These are phyloP conservation scores for Drosophila mulleri DNA, from an alignment of 2,888 invertebrate genomes.

Conservation along the genomic window DNA sequence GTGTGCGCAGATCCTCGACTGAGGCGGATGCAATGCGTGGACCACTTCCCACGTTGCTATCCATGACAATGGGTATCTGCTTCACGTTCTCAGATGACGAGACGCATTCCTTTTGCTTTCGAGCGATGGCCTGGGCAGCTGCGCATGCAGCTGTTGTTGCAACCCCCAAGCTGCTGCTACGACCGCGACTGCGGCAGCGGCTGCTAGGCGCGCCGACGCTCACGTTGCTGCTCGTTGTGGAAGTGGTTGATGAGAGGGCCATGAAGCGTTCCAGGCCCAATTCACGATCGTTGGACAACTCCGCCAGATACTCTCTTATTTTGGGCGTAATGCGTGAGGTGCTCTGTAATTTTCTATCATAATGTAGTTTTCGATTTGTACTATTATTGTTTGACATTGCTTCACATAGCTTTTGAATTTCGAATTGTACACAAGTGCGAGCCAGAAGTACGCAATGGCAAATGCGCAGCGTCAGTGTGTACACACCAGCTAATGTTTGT, in stretches of 20 bases:
- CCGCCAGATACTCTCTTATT: conserved; percentile 60
- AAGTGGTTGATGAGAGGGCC: conserved; percentile 60
- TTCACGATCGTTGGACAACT: conserved; percentile 63
- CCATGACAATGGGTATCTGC: conserved; percentile 60
- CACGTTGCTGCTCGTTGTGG: conserved; percentile 64
- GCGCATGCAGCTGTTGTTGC: conserved; percentile 36
- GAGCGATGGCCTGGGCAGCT: conserved; percentile 7
- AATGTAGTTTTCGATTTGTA: conserved; percentile 26
- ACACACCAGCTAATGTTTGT: conserved; percentile 6
- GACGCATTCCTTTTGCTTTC: neutral
- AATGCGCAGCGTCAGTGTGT: conserved; percentile 19
- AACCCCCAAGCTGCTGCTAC: conserved; percentile 16
- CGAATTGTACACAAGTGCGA: conserved; percentile 23
- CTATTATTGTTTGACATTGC: conserved; percentile 42
- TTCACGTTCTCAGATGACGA: conserved; percentile 2
- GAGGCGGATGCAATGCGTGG: conserved; percentile 30
- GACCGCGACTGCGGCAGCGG: conserved; percentile 4
- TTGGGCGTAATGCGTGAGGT: conserved; percentile 63
- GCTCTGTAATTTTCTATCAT: conserved; percentile 28
- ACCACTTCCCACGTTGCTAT: neutral
- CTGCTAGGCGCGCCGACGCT: conserved; percentile 52
- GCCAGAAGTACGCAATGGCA: conserved; percentile 16
- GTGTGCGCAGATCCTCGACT: conserved; percentile 63
- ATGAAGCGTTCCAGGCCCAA: conserved; percentile 64
- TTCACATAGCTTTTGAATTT: conserved; percentile 30